Conservation (phyloP, 2,888 invertebrate species). For the Nysson spinosus region DNA sequence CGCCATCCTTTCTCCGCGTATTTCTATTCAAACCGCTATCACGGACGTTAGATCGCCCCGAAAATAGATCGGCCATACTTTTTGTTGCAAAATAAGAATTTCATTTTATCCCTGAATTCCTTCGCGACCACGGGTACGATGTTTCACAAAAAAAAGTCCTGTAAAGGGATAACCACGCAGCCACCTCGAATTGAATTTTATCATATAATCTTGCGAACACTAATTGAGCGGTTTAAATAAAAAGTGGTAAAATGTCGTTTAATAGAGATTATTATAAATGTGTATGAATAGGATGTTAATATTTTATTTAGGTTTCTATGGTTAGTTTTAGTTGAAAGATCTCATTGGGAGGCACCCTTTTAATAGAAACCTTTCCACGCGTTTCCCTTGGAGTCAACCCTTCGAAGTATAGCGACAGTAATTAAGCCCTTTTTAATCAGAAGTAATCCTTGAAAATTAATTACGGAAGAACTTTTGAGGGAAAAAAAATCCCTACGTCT, state of each 20-base stretch:
- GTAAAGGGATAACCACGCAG: no score
- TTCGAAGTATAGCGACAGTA: background rate
- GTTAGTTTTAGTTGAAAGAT: no score
- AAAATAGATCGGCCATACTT: constrained; percentile 42
- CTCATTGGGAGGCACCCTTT: no score
- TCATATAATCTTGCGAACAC: no score
- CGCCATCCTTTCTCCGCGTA: constrained; percentile 43
- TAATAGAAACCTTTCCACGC: no score
- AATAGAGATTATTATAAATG: no score
- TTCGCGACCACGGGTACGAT: background rate
- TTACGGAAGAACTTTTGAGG: background rate
- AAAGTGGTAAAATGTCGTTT: background rate
- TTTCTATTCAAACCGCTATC: constrained; percentile 51
- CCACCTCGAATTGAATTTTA: no score
- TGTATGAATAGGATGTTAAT: no score
- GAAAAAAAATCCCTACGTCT: background rate
- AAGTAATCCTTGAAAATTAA: background rate
- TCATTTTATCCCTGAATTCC: constrained; percentile 38
- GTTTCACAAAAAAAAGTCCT: no score
- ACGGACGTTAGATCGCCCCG: constrained; percentile 29
- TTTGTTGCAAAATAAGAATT: constrained; percentile 29
- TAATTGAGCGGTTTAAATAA: no score
- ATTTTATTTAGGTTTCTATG: no score
- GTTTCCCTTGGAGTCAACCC: no score
- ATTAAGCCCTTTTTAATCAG: constrained; percentile 1